Base-by-base conservation (phyloP, 2,113 vertebrate genomes). In the Gnathonemus echidnorhynchus region DNA sequence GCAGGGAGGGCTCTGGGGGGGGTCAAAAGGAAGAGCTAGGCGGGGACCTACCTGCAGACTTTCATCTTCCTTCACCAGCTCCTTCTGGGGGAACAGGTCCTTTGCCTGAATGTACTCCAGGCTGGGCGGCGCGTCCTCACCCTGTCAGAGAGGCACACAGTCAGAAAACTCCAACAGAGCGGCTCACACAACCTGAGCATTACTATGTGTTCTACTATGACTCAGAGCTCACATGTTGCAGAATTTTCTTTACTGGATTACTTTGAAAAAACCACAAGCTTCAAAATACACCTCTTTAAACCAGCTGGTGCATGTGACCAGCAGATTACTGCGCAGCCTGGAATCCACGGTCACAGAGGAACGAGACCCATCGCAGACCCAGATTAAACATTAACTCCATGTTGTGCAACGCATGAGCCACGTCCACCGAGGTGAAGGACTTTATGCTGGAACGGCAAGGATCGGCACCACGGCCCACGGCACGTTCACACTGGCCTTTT, bases 41-140 rank as follows among this genome's bases (percentile, higher is more conserved):
- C 0, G 0, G 31, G 27, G n/a, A 87, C 91, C 92, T 77, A 99
- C 98, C 98, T 99, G 98, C 92, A 99, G 94, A 89, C 96, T 97
- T 83, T 99, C 98, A 93, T 99, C 98, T 92, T 99, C 98, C 95
- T 99, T 99, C 90, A 99, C 95, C 91, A 99, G 97, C 93, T 99
- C 98, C 95, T 98, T 99, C 3, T 97, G 98, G 93, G 98, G 98
- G 92, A 99, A 99, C 94, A 99, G 96, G 94, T 99, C 98, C 96
- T 99, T 99, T 93, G 98, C 98, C 96, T 99, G 98, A 95, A 99
- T 99, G 93, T 99, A 99, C 96, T 99, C 98, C 97, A 99, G 97
- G 96, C 98, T 99, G 95, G 98, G 98, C 93, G 98, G 98, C 90
- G 98, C 98, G 91, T 99, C 98, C 95, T 99, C 98, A 97, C 98